Conservation (phyloP, 92 coral and sea anemone genomes). For the Palythoa grandis region DNA sequence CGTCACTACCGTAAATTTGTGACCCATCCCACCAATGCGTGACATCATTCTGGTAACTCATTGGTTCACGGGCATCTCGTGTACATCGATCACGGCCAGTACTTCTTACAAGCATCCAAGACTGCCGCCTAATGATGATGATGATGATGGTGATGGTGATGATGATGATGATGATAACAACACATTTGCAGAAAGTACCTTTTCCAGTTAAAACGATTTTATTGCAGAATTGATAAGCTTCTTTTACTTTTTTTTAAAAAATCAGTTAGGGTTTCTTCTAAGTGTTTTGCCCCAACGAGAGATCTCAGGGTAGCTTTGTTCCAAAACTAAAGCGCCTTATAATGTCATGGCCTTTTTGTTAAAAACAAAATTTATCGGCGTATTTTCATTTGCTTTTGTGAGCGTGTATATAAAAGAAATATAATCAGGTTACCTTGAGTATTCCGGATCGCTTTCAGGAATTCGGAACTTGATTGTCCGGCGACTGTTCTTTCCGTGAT, state of each 20-base stretch:
- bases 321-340: no score
- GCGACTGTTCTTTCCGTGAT: conserved; percentile 67
- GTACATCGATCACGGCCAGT: conserved; percentile 29
- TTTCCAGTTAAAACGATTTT: neutral
- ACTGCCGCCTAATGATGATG: neutral
- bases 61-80: conserved; percentile 56
- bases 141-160: no score
- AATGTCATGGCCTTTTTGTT: neutral
- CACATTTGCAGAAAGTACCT: neutral
- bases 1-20: conserved; percentile 77
- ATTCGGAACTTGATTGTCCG: conserved; percentile 56
- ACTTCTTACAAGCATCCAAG: neutral
- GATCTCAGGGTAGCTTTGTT: no score
- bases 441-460: conserved; percentile 45
- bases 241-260: no score
- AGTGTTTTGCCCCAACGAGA: no score
- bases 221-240: no score
- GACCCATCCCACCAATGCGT: conserved; percentile 95
- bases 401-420: no score
- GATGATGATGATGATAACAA: neutral
- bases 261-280: no score
- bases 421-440: conserved; percentile 1
- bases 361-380: neutral
- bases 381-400: no score
- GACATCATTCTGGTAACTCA: conserved; percentile 81